Evolutionary conservation across 2,797 vertebrate species (phyloP).

Genomic region (Acomys russatus): DNA sequence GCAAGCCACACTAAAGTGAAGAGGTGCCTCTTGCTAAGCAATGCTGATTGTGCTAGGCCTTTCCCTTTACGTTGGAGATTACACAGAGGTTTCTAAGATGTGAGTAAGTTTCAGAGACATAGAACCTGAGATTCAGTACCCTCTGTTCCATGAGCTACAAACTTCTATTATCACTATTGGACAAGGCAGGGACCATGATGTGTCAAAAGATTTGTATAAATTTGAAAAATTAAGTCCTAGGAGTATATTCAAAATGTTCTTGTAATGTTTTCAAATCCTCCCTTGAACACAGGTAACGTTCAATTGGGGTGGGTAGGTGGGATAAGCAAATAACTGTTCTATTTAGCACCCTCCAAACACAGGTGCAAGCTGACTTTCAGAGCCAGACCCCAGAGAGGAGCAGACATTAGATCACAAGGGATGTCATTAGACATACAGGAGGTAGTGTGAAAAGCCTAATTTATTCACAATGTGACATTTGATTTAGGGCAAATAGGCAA

Average conservation of each 20-base stretch:
- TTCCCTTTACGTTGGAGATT: background rate
- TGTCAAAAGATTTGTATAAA: constrained; percentile 78
- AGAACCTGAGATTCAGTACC: background rate
- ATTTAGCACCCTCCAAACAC: constrained; percentile 82
- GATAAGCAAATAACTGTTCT: constrained; percentile 55
- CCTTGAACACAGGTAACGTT: constrained; percentile 74
- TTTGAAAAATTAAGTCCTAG: constrained; percentile 74
- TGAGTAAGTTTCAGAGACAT: background rate
- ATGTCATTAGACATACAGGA: constrained; percentile 85
- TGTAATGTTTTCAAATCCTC: constrained; percentile 70
- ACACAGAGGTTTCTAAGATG: background rate
- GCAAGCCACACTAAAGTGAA: background rate
- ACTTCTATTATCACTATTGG: constrained; percentile 64
- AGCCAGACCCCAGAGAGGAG: constrained; percentile 80
- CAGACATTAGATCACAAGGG: constrained; percentile 79
- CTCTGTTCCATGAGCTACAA: constrained; percentile 7
- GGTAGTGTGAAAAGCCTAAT: constrained; percentile 86
- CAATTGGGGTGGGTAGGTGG: background rate
- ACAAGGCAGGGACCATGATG: constrained; percentile 31
- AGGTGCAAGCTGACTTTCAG: constrained; percentile 83
- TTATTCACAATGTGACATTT: constrained; percentile 90
- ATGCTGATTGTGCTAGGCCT: background rate
- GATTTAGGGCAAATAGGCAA: constrained; percentile 87
- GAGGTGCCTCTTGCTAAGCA: background rate
- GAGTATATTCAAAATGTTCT: constrained; percentile 71